phyloP scores from a whole-genome alignment of 2,888 invertebrate species.

The Bembecia ichneumoniformis region DNA sequence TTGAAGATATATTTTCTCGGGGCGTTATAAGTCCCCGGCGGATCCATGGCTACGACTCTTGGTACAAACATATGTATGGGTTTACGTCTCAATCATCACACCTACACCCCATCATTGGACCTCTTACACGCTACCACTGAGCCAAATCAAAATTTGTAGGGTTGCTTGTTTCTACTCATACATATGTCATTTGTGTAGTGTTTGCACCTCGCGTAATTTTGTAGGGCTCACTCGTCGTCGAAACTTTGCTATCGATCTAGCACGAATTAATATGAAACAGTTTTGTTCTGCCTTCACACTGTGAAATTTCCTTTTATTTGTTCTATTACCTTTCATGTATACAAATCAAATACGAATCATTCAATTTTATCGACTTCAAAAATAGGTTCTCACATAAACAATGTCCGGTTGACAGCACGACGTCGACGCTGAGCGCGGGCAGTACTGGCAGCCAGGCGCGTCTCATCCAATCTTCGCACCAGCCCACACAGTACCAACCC shows the following conservation, averaged over 20 bases:
- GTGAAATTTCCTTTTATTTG: too few species aligned
- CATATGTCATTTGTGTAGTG: conserved; percentile 37
- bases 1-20: too few species aligned
- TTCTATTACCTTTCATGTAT: too few species aligned
- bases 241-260: too few species aligned
- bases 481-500: conserved; percentile 92
- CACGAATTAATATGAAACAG: too few species aligned
- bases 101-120: conserved; percentile 23
- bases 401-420: conserved; percentile 78
- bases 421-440: conserved; percentile 93
- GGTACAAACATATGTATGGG: conserved; percentile 54
- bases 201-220: too few species aligned
- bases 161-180: conserved; percentile 52
- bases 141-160: conserved; percentile 22
- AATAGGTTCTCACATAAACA: too few species aligned
- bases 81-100: conserved; percentile 21
- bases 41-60: neutral
- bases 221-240: too few species aligned
- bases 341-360: too few species aligned
- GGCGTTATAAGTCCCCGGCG: too few species aligned
- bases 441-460: conserved; percentile 94
- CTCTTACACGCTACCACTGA: conserved; percentile 9
- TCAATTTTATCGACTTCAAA: too few species aligned
- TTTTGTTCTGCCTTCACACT: too few species aligned
- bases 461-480: conserved; percentile 93